These are phyloP conservation scores for Sphenodon punctatus DNA, from an alignment of 2,797 vertebrate genomes.

Conservation along the genomic window DNA sequence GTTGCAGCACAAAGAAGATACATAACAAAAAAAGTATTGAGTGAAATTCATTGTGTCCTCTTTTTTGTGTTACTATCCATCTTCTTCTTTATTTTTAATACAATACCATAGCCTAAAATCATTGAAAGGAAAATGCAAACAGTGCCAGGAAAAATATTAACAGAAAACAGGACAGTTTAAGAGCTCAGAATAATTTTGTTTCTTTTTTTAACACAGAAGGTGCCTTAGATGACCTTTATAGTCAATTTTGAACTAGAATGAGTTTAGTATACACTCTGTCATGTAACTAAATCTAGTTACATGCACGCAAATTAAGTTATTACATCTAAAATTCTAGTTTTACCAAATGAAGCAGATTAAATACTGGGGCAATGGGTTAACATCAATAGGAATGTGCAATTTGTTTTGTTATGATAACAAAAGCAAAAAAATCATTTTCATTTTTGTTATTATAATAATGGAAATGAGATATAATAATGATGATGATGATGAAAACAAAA, in stretches of 20 bases:
- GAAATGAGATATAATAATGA: too few relatives aligned
- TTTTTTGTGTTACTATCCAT: too few relatives aligned
- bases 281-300: background rate
- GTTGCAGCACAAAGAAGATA: background rate
- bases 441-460: too few relatives aligned
- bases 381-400: too few relatives aligned
- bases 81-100: too few relatives aligned
- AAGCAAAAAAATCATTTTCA: too few relatives aligned
- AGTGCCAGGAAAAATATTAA: background rate
- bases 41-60: too few relatives aligned
- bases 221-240: background rate
- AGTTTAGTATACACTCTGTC: background rate
- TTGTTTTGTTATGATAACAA: too few relatives aligned
- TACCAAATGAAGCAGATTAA: background rate
- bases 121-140: background rate
- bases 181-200: background rate
- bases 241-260: background rate
- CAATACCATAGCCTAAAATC: too few relatives aligned
- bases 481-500: too few relatives aligned
- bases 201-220: too few relatives aligned
- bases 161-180: background rate
- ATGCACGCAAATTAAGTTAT: background rate
- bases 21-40: too few relatives aligned
- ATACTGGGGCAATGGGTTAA: background rate
- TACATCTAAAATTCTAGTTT: background rate